Base-by-base conservation (phyloP, 1,140 invertebrate species). In the Drosophila sproati region DNA sequence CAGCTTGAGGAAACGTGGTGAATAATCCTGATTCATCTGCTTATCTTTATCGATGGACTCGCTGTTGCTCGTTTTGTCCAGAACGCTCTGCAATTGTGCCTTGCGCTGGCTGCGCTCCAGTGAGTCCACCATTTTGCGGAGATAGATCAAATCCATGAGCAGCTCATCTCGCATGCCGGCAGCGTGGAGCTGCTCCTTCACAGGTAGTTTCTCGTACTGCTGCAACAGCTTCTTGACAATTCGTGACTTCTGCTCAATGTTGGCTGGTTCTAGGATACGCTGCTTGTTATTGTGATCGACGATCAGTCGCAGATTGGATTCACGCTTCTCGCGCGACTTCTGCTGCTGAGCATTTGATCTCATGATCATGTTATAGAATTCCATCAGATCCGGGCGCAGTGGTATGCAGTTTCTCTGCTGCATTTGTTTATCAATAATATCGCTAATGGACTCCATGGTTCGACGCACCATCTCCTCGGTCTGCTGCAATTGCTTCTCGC, bases 211-310 rank as follows among this genome's bases (percentile, higher is more conserved):
- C 6, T 92, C 80, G 54, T 92, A 92, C 56, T 92, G 75, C 0
- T 60, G 51, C 10, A 92, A 32, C 1, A 92, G 56, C 52, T 92
- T 91, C 61, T 91, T 92, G 3, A 92, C 89, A 5, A 82, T 70
- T 1, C 70, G 68, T 0, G 80, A 78, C 51, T 91, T 89, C 28
- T 91, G 56, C 47, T 71, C 79, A 37, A 92, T 79, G 37, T 79
- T 73, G 3, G 20, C 62, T 0, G 73, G 47, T 8, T 91, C 82
- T 0, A 92, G 64, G 2, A 72, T 31, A 0, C 51, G 70, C 28
- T 76, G 43, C 29, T 91, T 71, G 43, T 79, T 41, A n/a, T 45
- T 78, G 5, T 71, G 80, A 0, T 80, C 69, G 34, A 67, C 39
- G 5, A 81, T 45, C 31, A 67, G 10, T 0, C 45, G 45, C 3